Percentiles rank a stretch among this genome's conserved stretches.
phyloP scores from a whole-genome alignment of 1,140 invertebrate species.

The Drosophila parvula region DNA sequence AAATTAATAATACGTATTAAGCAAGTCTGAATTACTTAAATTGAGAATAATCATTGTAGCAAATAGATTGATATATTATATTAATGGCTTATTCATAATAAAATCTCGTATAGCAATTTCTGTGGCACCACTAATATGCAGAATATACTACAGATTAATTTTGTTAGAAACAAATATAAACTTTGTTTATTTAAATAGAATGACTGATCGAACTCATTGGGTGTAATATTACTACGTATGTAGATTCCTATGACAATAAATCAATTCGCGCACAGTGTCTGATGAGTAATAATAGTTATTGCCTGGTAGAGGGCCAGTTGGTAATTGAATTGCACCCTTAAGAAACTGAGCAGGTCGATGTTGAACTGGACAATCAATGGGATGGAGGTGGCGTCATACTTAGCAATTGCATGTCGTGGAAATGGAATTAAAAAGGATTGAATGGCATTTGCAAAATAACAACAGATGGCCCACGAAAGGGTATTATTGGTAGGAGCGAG shows the following conservation, averaged over 20 bases:
- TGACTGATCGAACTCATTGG: neutral
- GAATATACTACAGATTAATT: too few relatives aligned
- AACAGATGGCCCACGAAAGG: slow-evolving; percentile 7
- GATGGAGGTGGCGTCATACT: neutral
- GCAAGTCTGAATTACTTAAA: neutral
- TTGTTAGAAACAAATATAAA: too few relatives aligned
- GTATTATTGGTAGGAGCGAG: neutral
- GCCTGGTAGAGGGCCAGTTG: slow-evolving; percentile 11
- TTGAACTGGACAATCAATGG: slow-evolving; percentile 7
- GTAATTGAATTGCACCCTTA: slow-evolving; percentile 41
- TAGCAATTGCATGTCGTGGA: slow-evolving; percentile 34
- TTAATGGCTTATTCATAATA: neutral
- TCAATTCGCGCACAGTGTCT: neutral
- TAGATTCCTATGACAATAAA: neutral
- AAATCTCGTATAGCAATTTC: neutral
- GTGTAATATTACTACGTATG: too few relatives aligned
- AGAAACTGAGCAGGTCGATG: neutral
- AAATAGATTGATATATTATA: too few relatives aligned
- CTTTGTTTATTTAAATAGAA: neutral
- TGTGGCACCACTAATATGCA: neutral
- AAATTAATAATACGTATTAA: neutral
- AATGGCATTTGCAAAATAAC: slow-evolving; percentile 25
- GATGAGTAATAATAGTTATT: slow-evolving; percentile 32
- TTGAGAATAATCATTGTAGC: neutral
- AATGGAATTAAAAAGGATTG: slow-evolving; percentile 49